Evolutionary conservation across 2,888 invertebrate genomes (phyloP).

Genomic region (Caprella mutica): DNA sequence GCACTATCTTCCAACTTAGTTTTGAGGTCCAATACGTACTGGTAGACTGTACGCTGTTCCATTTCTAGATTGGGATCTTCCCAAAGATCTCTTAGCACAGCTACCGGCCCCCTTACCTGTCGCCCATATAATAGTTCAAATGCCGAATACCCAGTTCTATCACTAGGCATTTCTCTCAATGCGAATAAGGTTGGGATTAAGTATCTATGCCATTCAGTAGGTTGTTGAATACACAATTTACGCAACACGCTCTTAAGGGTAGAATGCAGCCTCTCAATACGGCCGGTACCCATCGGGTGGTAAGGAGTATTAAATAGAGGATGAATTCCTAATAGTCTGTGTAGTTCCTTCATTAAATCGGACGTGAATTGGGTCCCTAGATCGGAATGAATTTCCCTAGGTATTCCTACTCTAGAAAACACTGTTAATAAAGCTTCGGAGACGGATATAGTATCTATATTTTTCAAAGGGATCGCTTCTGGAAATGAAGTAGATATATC

Average conservation of each 20-base stretch:
- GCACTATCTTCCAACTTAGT: neutral
- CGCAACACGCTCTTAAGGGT: neutral
- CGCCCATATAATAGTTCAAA: slow-evolving; percentile 1
- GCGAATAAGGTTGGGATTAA: slow-evolving; percentile 5
- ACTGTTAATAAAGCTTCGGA: slow-evolving; percentile 6
- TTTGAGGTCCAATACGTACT: neutral
- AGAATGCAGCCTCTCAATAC: neutral
- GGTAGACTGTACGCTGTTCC: neutral
- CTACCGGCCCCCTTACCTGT: neutral
- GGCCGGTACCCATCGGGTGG: neutral
- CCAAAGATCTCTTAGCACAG: neutral
- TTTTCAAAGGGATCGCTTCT: slow-evolving; percentile 6
- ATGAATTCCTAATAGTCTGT: neutral
- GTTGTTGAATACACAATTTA: neutral
- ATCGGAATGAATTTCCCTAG: slow-evolving; percentile 2
- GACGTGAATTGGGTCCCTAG: slow-evolving; percentile 11
- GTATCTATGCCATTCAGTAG: slow-evolving; percentile 15
- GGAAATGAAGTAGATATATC: slow-evolving; percentile 15
- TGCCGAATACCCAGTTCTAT: neutral
- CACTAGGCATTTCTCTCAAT: slow-evolving; percentile 8
- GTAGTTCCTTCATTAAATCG: neutral
- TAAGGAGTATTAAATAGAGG: neutral
- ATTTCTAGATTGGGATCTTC: neutral
- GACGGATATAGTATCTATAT: neutral
- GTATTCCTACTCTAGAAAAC: slow-evolving; percentile 9